These are phyloP conservation scores for Neoaliturus tenellus DNA, from an alignment of 2,888 invertebrate species.

Conservation along the genomic window DNA sequence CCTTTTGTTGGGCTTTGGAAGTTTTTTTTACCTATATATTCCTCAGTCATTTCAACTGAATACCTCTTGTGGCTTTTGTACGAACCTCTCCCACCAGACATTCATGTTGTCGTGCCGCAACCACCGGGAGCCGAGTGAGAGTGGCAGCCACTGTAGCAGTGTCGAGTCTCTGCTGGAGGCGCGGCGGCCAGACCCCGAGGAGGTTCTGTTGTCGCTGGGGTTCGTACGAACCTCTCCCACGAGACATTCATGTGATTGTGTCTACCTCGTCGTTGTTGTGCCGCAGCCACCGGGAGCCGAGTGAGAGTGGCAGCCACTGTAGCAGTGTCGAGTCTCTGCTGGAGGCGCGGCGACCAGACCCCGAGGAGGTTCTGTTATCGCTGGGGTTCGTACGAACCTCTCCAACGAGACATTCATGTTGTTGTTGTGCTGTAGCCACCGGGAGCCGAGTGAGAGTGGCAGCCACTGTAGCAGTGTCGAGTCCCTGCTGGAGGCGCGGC, in stretches of 20 bases:
- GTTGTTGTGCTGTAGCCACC: slow-evolving; percentile 66
- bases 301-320: slow-evolving; percentile 68
- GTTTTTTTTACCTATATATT: too few species aligned
- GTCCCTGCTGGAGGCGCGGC: slow-evolving; percentile 87
- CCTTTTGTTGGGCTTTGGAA: too few species aligned
- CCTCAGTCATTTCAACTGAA: too few species aligned
- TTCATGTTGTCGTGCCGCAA: slow-evolving; percentile 67
- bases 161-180: slow-evolving; percentile 90
- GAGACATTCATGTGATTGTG: too few species aligned
- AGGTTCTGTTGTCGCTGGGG: slow-evolving; percentile 84
- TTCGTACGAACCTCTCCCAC: too few species aligned
- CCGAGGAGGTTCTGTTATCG: too few species aligned
- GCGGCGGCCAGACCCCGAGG: slow-evolving; percentile 92
- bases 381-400: too few species aligned
- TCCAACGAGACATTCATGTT: too few species aligned
- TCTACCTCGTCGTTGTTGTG: too few species aligned
- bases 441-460: slow-evolving; percentile 67
- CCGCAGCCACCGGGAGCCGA: slow-evolving; percentile 63
- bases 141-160: slow-evolving; percentile 72
- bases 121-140: slow-evolving; percentile 65
- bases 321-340: slow-evolving; percentile 86
- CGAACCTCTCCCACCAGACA: too few species aligned
- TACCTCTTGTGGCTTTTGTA: too few species aligned
- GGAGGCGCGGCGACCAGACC: slow-evolving; percentile 90
- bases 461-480: slow-evolving; percentile 78